These are phyloP conservation scores for Apeltes quadracus DNA, from an alignment of 2,113 vertebrate genomes.

Conservation along the genomic window DNA sequence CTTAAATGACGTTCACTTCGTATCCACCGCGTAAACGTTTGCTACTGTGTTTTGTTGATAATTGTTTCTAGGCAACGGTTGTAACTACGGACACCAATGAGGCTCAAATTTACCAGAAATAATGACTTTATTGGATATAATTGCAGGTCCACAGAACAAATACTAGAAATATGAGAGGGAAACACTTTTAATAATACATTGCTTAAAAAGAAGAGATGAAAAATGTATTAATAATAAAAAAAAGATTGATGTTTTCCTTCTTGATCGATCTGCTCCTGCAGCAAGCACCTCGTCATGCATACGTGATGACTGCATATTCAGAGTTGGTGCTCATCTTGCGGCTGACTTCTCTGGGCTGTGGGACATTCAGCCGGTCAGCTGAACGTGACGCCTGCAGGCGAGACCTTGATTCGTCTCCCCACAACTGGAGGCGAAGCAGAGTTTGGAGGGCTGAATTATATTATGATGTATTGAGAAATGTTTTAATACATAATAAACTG, in stretches of 20 bases:
- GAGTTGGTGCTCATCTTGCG: conserved; percentile 83
- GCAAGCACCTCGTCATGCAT: conserved; percentile 53
- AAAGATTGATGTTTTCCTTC: background rate
- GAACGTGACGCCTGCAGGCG: conserved; percentile 74
- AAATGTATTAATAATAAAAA: background rate
- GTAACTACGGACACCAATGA: conserved; percentile 52
- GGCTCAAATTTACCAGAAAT: conserved; percentile 26
- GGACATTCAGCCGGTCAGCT: conserved; percentile 79
- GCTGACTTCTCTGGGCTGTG: conserved; percentile 74
- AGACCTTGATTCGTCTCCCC: conserved; percentile 58
- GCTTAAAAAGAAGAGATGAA: background rate
- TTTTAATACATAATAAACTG: background rate
- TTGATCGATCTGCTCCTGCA: background rate
- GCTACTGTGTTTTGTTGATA: conserved; percentile 37
- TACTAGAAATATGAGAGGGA: background rate
- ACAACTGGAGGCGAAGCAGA: conserved; percentile 62
- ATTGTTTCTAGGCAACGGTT: conserved; percentile 72
- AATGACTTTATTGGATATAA: conserved; percentile 18
- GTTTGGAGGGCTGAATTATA: no score
- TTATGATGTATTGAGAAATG: background rate
- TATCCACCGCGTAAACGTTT: background rate
- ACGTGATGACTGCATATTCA: conserved; percentile 82
- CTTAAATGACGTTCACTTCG: background rate
- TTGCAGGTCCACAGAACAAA: background rate
- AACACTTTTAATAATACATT: background rate